Evolutionary conservation across 1,140 invertebrate genomes (phyloP).

Genomic region (Pseudomyrmex flavicornis): DNA sequence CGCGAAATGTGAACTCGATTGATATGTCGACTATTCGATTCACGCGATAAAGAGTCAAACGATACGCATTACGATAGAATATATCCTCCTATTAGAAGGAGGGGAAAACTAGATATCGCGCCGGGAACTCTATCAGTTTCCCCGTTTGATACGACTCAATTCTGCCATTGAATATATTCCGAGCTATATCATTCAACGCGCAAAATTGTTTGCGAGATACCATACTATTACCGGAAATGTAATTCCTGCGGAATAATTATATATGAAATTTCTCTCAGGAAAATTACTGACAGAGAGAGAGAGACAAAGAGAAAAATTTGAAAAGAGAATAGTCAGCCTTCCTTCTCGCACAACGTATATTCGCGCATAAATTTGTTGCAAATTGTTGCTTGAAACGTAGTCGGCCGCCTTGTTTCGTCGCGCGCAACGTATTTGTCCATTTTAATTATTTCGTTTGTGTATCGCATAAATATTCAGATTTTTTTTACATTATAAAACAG

Average conservation of each 20-base stretch:
- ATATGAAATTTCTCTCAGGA: neutral
- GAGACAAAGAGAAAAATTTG: too few relatives aligned
- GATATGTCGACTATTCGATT: too few relatives aligned
- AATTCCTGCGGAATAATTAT: neutral
- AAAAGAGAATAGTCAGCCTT: neutral
- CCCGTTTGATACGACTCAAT: neutral
- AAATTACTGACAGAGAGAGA: neutral
- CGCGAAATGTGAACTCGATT: too few relatives aligned
- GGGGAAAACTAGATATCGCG: neutral
- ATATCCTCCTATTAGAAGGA: neutral
- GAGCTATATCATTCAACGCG: too few relatives aligned
- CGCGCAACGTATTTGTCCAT: conserved; percentile 37
- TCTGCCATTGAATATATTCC: too few relatives aligned
- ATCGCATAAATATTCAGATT: conserved; percentile 11
- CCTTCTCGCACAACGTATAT: neutral
- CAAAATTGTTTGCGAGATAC: too few relatives aligned
- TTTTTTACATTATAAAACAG: conserved; percentile 17
- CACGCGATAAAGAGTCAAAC: neutral
- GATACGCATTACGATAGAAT: conserved; percentile 1
- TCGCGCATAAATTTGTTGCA: neutral
- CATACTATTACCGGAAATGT: too few relatives aligned
- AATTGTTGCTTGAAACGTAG: neutral
- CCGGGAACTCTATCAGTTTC: conserved; percentile 10
- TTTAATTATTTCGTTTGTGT: conserved; percentile 28
- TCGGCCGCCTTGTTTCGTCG: neutral